Base-by-base conservation (phyloP, 1,140 invertebrate genomes). In the Drosophila ficusphila region DNA sequence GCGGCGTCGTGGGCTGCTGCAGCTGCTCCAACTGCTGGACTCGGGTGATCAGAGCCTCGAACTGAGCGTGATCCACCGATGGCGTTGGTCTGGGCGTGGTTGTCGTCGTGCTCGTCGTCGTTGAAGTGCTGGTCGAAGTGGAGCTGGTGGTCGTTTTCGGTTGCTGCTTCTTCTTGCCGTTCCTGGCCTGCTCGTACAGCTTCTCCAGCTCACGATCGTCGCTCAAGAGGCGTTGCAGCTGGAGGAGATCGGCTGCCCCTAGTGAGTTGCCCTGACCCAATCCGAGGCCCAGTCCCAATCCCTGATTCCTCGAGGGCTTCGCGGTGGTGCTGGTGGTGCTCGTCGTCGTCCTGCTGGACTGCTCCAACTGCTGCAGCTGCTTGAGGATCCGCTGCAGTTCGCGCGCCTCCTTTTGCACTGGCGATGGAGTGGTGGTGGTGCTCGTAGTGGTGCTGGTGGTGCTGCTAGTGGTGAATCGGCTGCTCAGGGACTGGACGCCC, bases 11-110 rank as follows among this genome's bases (percentile, higher is more conserved):
- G 4, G 78, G 82, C 34, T 88, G 82, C 64, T 82, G 82, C 49
- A 90, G 67, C 5, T 75, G 77, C 49, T 90, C 89, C 57, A 90
- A 38, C 49, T 90, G 89, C 68, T 90, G 89, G 2, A 90, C 89
- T 3, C 89, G 61, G 7, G 83, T 90, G 8, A 90, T 89, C 4
- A 90, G 19, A 0, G 82, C 81, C 68, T 89, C 81, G n/a, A 90
- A 74, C 31, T 90, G 81, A 0, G 69, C 67, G 9, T 88, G 74
- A 44, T 90, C 78, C 18, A 78, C 67, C 0, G 83, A 56, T 7
- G 78, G 8, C 4, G 73, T 65, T 9, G 74, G 46, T 18, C 67
- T 48, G 4, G 77, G 53, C 5, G 61, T 67, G 0, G 68, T 85
- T 0, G 54, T 72, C 0, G 54, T 68, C 0, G 54, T 72, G 0